Evolutionary conservation across 2,113 vertebrate species (phyloP).

Genomic region (Bubalus kerabau): DNA sequence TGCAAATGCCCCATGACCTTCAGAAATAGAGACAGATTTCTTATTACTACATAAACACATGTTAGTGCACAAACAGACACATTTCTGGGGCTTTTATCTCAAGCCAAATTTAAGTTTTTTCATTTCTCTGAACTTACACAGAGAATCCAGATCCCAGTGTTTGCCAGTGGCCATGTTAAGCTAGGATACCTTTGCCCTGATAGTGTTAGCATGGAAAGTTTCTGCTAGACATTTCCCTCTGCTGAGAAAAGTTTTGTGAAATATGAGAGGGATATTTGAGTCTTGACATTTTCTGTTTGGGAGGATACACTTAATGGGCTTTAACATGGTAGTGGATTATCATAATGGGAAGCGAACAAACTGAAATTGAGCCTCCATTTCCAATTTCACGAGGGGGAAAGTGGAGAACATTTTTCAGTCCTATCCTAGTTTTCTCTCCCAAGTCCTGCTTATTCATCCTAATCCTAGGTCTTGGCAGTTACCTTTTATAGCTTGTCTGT

Average conservation of each 20-base stretch:
- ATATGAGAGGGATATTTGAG: background rate
- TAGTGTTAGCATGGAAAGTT: background rate
- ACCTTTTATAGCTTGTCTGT: background rate
- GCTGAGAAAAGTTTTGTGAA: background rate
- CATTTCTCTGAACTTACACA: background rate
- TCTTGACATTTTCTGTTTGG: constrained; percentile 3
- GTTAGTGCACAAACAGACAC: background rate
- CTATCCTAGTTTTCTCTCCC: background rate
- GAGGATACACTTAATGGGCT: background rate
- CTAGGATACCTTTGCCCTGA: constrained; percentile 24
- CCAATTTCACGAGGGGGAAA: background rate
- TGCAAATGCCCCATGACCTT: constrained; percentile 89
- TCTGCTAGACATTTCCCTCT: background rate
- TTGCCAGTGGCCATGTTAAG: background rate
- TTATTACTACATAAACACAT: background rate
- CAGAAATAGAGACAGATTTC: constrained; percentile 15
- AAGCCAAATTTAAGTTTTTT: background rate
- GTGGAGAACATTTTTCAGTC: background rate
- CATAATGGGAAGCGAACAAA: background rate
- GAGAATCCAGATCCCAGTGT: constrained; percentile 8
- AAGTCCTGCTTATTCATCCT: background rate
- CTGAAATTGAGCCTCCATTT: background rate
- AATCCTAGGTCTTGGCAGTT: background rate
- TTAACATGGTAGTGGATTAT: background rate
- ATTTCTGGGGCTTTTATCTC: background rate